These are phyloP conservation scores for Microcebus griseorufus DNA, from an alignment of 2,113 vertebrate genomes.

Conservation along the genomic window DNA sequence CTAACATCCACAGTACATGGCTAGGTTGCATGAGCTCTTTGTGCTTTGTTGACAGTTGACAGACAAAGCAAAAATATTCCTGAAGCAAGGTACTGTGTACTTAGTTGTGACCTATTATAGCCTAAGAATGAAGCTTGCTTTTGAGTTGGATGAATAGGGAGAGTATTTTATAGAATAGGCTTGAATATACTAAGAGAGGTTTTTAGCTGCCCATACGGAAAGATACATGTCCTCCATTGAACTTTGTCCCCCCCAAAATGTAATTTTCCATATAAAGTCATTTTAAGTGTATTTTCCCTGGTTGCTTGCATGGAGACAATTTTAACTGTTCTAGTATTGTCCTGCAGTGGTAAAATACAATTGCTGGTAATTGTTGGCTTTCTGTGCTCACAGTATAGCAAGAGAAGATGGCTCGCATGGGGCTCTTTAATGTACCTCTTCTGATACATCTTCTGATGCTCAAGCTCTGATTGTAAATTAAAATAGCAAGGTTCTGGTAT, in stretches of 20 bases:
- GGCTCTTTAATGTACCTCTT: conserved; percentile 66
- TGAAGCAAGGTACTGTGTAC: conserved; percentile 84
- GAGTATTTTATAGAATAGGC: conserved; percentile 82
- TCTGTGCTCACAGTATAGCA: conserved; percentile 71
- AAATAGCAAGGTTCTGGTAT: conserved; percentile 71
- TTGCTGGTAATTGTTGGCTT: conserved; percentile 80
- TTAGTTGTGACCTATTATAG: conserved; percentile 85
- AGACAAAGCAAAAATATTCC: conserved; percentile 84
- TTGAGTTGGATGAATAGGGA: conserved; percentile 83
- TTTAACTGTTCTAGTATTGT: conserved; percentile 81
- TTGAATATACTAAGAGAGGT: conserved; percentile 80
- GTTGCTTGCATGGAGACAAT: conserved; percentile 76
- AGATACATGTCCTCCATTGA: conserved; percentile 70
- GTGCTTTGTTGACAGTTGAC: conserved; percentile 83
- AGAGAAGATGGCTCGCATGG: conserved; percentile 70
- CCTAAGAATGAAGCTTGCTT: conserved; percentile 81
- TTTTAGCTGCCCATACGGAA: conserved; percentile 77
- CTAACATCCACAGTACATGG: conserved; percentile 73
- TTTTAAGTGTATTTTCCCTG: conserved; percentile 78
- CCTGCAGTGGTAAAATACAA: conserved; percentile 82
- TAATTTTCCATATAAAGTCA: conserved; percentile 78
- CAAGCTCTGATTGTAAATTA: conserved; percentile 80
- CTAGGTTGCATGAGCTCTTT: conserved; percentile 81
- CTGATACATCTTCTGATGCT: conserved; percentile 64
- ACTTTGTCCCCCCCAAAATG: conserved; percentile 49